Base-by-base conservation (phyloP, 2,888 invertebrate species). In the Acleris sparsana region DNA sequence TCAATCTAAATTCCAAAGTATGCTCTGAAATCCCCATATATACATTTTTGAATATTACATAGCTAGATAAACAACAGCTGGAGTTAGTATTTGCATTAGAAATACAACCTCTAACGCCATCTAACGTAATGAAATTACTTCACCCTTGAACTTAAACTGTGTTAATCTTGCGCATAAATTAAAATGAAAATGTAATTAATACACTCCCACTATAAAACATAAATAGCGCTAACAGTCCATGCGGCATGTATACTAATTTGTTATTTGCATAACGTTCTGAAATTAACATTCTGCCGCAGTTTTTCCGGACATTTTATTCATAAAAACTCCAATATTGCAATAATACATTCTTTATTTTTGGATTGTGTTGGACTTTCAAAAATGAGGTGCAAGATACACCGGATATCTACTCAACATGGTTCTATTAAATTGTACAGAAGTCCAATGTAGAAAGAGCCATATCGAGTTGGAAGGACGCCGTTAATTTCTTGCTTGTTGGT, bases 101-200 rank as follows among this genome's bases (percentile, higher is more conserved):
- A 43, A 56, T 62, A 18, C 18, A 52, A 57, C 20, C 44, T n/a
- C 57, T 52, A 49, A 63, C 56, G 43, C 57, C 39, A 16, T 22
- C 55, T 3, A n/a, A 39, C 22, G 48, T 44, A 64, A 55, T 60
- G 48, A 7, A 64, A 60, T 60, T 29, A 59, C 39, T 22, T 20
- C 33, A 48, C 39, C 53, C 53, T 59, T 64, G 58, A 59, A 64
- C 60, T 58, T 53, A 20, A 60, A 53, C 44, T 13, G 18, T 18
- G 18, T 53, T 52, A 51, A 63, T 52, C 63, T 63, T 52, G 29
- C 51, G 20, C 44, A 46, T 63, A 63, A 52, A 57, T 57, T 57
- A 5, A 46, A 53, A 51, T 51, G 53, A 62, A 49, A 63, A 57
- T 46, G 29, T 25, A 46, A 57, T 57, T 57, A 43, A n/a, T 57